Evolutionary conservation across 2,888 invertebrate genomes (phyloP).

Genomic region (Orchesella flavescens): DNA sequence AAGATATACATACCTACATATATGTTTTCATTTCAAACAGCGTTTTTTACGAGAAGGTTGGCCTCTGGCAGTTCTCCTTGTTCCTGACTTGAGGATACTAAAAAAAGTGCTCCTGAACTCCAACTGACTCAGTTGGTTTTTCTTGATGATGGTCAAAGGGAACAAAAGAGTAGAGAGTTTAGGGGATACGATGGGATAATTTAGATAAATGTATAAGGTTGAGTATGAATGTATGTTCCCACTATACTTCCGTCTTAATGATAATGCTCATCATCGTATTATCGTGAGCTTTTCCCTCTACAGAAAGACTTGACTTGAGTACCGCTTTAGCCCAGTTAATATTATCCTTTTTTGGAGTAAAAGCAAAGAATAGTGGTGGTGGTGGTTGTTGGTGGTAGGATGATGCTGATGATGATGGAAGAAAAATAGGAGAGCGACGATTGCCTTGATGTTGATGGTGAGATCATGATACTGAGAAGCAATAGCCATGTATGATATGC

Average conservation of each 20-base stretch:
- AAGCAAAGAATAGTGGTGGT: too few relatives aligned
- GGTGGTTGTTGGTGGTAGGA: not conserved
- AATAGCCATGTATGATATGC: too few relatives aligned
- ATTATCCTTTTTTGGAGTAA: too few relatives aligned
- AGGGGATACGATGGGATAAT: not conserved
- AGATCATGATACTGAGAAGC: not conserved
- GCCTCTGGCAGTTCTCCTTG: conserved; percentile 5
- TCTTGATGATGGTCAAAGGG: conserved; percentile 22
- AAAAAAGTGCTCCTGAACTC: too few relatives aligned
- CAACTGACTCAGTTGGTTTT: not conserved
- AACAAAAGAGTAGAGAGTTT: not conserved
- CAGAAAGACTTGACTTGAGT: not conserved
- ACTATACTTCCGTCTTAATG: conserved; percentile 26
- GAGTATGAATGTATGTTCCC: not conserved
- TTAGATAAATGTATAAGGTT: not conserved
- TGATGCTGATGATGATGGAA: not conserved
- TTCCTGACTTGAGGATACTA: not conserved
- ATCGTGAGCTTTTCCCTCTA: conserved; percentile 4
- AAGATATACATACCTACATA: too few relatives aligned
- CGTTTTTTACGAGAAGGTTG: too few relatives aligned
- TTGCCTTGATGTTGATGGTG: conserved; percentile 27
- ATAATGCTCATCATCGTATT: conserved; percentile 7
- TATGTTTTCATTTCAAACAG: too few relatives aligned
- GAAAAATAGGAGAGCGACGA: not conserved
- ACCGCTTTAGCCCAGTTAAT: too few relatives aligned